Conservation (phyloP, 2,797 vertebrate genomes). For the Carapus acus region DNA sequence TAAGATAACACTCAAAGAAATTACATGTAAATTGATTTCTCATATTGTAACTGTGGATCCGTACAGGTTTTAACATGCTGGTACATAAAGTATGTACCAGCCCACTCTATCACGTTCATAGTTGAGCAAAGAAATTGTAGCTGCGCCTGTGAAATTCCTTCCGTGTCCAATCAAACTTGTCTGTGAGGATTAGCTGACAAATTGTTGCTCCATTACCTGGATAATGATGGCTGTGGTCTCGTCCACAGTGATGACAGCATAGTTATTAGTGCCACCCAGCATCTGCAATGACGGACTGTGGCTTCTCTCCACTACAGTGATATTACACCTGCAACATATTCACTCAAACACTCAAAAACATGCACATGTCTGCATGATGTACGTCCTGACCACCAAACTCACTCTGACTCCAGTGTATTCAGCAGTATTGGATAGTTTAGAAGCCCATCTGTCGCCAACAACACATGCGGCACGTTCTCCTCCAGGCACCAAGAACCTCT, state of each 20-base stretch:
- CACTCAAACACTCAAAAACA: neutral
- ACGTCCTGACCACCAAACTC: slow-evolving; percentile 25
- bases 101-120: too few relatives aligned
- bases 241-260: slow-evolving; percentile 83
- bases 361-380: neutral
- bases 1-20: too few relatives aligned
- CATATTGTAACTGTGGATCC: too few relatives aligned
- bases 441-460: slow-evolving; percentile 85
- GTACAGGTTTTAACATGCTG: too few relatives aligned
- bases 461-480: slow-evolving; percentile 77
- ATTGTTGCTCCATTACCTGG: slow-evolving; percentile 72
- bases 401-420: slow-evolving; percentile 84
- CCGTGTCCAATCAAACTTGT: neutral
- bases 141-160: too few relatives aligned
- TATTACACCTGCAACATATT: slow-evolving; percentile 72
- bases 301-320: slow-evolving; percentile 83
- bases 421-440: slow-evolving; percentile 76
- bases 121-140: too few relatives aligned
- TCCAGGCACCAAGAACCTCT: slow-evolving; percentile 62
- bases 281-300: slow-evolving; percentile 72
- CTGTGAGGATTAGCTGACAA: neutral
- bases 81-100: too few relatives aligned
- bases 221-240: slow-evolving; percentile 80
- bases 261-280: slow-evolving; percentile 73
- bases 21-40: too few relatives aligned